Evolutionary conservation across 2,888 invertebrate genomes (phyloP).

Genomic region (Amphiduros pacificus): DNA sequence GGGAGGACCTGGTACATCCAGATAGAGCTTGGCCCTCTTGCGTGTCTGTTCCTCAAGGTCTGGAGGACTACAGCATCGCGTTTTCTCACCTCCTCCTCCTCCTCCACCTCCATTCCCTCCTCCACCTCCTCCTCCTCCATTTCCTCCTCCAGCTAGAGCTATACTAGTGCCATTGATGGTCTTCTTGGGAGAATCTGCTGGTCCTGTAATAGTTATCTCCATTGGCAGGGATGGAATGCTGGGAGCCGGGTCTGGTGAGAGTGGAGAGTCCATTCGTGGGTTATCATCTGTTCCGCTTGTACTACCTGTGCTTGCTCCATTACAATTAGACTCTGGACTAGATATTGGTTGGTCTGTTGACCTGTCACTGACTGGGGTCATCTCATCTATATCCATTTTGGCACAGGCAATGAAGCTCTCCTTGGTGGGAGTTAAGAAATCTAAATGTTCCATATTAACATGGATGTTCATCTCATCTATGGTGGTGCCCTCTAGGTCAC

Average conservation of each 20-base stretch:
- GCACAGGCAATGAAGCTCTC: slow-evolving; percentile 13
- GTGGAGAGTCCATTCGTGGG: neutral
- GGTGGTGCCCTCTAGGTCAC: slow-evolving; percentile 75
- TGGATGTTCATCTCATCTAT: slow-evolving; percentile 77
- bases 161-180: neutral
- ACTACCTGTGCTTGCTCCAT: neutral
- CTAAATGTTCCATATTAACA: slow-evolving; percentile 80
- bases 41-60: slow-evolving; percentile 1
- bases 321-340: neutral
- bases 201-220: slow-evolving; percentile 15
- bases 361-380: neutral
- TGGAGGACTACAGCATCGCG: neutral
- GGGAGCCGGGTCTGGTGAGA: neutral
- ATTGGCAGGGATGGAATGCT: slow-evolving; percentile 8
- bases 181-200: slow-evolving; percentile 7
- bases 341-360: neutral
- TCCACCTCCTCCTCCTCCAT: neutral
- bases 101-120: slow-evolving; percentile 3
- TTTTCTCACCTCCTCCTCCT: too few species aligned
- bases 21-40: slow-evolving; percentile 20
- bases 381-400: neutral
- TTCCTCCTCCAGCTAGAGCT: too few species aligned
- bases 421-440: slow-evolving; percentile 73
- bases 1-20: slow-evolving; percentile 8
- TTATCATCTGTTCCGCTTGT: neutral